Evolutionary conservation across 2,797 vertebrate species (phyloP).

Genomic region (Spheniscus humboldti): DNA sequence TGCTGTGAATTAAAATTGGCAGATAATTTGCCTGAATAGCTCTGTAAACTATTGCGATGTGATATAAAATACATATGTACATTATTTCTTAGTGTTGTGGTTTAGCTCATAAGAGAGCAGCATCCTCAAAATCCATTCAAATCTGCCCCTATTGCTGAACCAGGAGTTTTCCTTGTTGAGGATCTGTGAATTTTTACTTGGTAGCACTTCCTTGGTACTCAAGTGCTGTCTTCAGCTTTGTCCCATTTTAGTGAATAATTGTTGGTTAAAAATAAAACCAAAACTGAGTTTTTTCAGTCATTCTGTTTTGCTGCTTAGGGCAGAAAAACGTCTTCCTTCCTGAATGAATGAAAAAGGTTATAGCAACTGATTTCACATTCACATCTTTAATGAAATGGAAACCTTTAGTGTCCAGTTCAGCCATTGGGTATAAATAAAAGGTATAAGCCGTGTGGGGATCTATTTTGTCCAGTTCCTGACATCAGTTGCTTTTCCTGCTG

Average conservation of each 20-base stretch:
- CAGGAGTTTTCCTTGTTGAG: neutral
- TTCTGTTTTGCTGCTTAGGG: neutral
- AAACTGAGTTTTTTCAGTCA: neutral
- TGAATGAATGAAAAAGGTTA: neutral
- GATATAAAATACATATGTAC: neutral
- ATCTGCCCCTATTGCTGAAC: neutral
- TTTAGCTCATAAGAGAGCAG: neutral
- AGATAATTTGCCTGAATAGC: too few species aligned
- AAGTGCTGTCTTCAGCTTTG: neutral
- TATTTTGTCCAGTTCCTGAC: neutral
- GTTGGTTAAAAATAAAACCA: neutral
- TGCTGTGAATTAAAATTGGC: neutral
- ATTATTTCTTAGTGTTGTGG: neutral
- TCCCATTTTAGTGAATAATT: neutral
- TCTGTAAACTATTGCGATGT: neutral
- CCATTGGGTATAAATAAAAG: neutral
- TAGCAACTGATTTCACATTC: neutral
- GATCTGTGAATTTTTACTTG: neutral
- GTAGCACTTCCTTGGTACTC: neutral
- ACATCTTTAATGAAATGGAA: neutral
- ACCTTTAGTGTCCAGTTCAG: neutral
- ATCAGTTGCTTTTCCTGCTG: neutral
- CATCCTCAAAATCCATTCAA: neutral
- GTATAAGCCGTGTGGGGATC: neutral
- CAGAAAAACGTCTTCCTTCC: neutral